Percentiles rank a stretch among this genome's conserved stretches.
phyloP scores from a whole-genome alignment of 2,113 vertebrate species.

The Garra rufa region DNA sequence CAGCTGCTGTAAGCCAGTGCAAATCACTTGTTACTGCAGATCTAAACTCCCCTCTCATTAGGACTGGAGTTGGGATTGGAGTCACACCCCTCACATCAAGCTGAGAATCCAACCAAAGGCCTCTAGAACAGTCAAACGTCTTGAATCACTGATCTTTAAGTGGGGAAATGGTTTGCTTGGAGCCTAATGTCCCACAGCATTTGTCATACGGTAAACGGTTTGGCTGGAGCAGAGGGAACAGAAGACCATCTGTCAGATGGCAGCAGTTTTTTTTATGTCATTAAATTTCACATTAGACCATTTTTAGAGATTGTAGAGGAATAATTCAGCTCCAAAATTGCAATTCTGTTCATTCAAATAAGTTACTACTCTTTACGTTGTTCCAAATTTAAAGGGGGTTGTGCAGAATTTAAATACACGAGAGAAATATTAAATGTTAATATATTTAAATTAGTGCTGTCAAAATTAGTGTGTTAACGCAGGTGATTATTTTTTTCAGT shows the following conservation, averaged over 20 bases:
- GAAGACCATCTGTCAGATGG: conserved; percentile 3
- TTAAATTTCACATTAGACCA: not conserved
- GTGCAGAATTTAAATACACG: not conserved
- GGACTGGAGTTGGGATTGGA: not conserved
- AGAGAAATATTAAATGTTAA: too few relatives aligned
- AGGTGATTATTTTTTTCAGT: too few relatives aligned
- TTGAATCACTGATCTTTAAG: conserved; percentile 23
- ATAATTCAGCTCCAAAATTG: not conserved
- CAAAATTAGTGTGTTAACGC: too few relatives aligned
- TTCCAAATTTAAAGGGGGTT: not conserved
- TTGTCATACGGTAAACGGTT: conserved; percentile 5
- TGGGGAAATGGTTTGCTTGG: not conserved
- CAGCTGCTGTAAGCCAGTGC: conserved; percentile 29
- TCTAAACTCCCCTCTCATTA: not conserved
- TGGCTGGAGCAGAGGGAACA: not conserved
- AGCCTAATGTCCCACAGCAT: conserved; percentile 13
- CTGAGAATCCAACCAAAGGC: not conserved
- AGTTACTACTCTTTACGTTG: not conserved
- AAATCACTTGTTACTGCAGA: conserved; percentile 26
- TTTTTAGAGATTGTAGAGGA: not conserved
- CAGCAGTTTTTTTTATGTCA: not conserved
- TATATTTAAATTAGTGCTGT: too few relatives aligned
- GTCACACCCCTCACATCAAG: not conserved
- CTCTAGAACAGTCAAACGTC: not conserved
- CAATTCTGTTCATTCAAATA: conserved; percentile 1